Evolutionary conservation across 2,797 vertebrate genomes (phyloP).

Genomic region (Lepilemur ruficaudatus): DNA sequence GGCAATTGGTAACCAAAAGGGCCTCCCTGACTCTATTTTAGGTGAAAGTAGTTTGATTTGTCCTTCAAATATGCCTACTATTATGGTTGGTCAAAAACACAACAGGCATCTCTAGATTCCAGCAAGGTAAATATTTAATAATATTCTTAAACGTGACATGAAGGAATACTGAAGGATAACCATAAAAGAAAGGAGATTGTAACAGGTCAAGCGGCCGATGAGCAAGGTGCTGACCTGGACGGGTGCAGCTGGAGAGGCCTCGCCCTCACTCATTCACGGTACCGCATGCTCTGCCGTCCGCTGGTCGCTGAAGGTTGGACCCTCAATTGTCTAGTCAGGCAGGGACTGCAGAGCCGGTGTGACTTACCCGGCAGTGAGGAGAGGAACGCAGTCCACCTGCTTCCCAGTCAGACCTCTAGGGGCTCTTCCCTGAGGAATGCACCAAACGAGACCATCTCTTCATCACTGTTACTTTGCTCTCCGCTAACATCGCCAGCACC

Average conservation of each 20-base stretch:
- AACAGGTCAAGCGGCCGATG: not conserved
- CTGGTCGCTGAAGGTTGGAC: not conserved
- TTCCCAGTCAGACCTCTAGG: not conserved
- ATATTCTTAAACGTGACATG: not conserved
- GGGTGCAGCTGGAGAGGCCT: not conserved
- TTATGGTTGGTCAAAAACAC: not conserved
- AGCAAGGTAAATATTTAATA: not conserved
- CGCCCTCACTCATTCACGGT: no score
- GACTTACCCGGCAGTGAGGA: not conserved
- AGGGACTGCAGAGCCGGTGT: not conserved
- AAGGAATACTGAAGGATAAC: not conserved
- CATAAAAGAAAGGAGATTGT: not conserved
- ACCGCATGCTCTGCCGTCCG: not conserved
- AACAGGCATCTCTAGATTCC: not conserved
- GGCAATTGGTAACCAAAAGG: not conserved
- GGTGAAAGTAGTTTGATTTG: not conserved
- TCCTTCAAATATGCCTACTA: not conserved
- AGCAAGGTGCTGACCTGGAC: not conserved
- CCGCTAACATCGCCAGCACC: not conserved
- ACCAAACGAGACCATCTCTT: not conserved
- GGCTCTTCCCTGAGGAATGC: not conserved
- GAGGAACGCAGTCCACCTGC: not conserved
- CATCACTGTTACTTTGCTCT: not conserved
- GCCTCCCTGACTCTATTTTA: not conserved
- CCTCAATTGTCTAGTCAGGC: not conserved